phyloP scores from a whole-genome alignment of 2,888 invertebrate genomes.

The Lycia hirtaria region DNA sequence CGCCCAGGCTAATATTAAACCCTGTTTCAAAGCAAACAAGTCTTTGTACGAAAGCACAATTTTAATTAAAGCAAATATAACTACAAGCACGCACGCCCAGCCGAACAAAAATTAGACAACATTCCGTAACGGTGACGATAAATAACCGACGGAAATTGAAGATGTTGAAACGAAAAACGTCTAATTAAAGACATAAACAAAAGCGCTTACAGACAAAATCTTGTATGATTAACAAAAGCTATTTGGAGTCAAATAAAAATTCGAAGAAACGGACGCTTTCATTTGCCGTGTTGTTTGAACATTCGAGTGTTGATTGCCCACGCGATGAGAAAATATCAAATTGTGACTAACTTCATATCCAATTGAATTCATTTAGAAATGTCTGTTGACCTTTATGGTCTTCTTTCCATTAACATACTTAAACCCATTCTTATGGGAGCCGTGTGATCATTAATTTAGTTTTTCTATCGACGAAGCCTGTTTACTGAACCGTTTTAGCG shows the following conservation, averaged over 20 bases:
- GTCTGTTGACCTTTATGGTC: slow-evolving; percentile 59
- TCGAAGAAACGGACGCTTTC: slow-evolving; percentile 53
- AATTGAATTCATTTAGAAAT: slow-evolving; percentile 58
- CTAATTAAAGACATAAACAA: slow-evolving; percentile 58
- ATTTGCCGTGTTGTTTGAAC: slow-evolving; percentile 52
- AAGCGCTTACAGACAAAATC: slow-evolving; percentile 49
- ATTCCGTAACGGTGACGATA: slow-evolving; percentile 49
- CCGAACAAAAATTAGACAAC: slow-evolving; percentile 55
- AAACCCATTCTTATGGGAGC: slow-evolving; percentile 58
- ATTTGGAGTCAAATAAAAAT: slow-evolving; percentile 53
- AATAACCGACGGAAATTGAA: slow-evolving; percentile 50
- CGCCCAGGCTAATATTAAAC: slow-evolving; percentile 64
- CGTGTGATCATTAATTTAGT: slow-evolving; percentile 57
- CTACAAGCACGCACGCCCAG: slow-evolving; percentile 44
- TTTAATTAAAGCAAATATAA: slow-evolving; percentile 70
- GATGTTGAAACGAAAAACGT: slow-evolving; percentile 52
- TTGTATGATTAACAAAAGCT: slow-evolving; percentile 55
- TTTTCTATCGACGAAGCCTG: slow-evolving; percentile 52
- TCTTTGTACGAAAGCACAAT: slow-evolving; percentile 59
- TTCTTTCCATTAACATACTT: slow-evolving; percentile 61
- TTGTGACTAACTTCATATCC: slow-evolving; percentile 52
- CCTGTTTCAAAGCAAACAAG: slow-evolving; percentile 63
- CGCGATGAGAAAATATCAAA: slow-evolving; percentile 52
- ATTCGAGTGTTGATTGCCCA: slow-evolving; percentile 47
- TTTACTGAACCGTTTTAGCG: slow-evolving; percentile 53